These are phyloP conservation scores for Mus musculus DNA, from an alignment of 2,113 vertebrate species.

Conservation along the genomic window GRCm39 chr1:151458501-151459000, in stretches of 20 bases:
- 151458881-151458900: background rate
- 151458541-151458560: background rate
- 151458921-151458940: constrained; percentile 20
- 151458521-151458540: background rate
- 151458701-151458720: background rate
- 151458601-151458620: background rate
- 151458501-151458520: background rate
- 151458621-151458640: background rate
- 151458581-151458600: background rate
- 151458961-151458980: background rate
- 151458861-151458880: background rate
- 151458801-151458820: background rate
- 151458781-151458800: background rate
- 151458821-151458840: background rate
- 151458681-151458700: background rate
- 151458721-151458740: background rate
- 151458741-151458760: background rate
- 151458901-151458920: background rate
- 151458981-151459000: constrained; percentile 20
- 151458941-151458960: background rate
- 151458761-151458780: background rate
- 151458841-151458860: background rate
- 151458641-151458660: background rate
- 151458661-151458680: constrained; percentile 3
- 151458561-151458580: background rate